Percentiles rank a stretch among this genome's conserved stretches.
phyloP scores from a whole-genome alignment of 1,140 invertebrate species.

The Piezodorus guildinii region DNA sequence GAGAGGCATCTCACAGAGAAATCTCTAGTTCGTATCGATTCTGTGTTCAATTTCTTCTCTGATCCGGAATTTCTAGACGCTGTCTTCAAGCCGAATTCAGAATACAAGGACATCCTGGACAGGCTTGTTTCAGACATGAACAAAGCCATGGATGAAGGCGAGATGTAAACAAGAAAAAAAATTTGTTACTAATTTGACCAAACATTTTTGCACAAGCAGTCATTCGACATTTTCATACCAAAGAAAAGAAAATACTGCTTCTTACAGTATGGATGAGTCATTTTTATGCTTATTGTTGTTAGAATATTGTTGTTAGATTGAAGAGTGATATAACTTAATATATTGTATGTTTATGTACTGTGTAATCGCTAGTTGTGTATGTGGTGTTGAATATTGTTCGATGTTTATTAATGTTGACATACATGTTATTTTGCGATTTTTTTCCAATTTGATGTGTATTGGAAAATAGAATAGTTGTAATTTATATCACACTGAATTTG shows the following conservation, averaged over 20 bases:
- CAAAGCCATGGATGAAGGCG: slow-evolving; percentile 67
- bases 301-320: slow-evolving; percentile 9
- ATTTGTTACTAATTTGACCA: background rate
- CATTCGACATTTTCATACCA: slow-evolving; percentile 12
- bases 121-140: slow-evolving; percentile 65
- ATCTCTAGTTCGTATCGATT: slow-evolving; percentile 65
- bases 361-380: background rate
- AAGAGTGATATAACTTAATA: slow-evolving; percentile 4
- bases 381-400: background rate
- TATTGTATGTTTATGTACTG: background rate
- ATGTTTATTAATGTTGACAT: background rate
- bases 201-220: slow-evolving; percentile 13
- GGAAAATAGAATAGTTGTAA: background rate
- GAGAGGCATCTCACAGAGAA: slow-evolving; percentile 76
- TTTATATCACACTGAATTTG: background rate
- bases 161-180: slow-evolving; percentile 21
- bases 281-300: slow-evolving; percentile 4
- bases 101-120: slow-evolving; percentile 52
- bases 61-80: slow-evolving; percentile 63
- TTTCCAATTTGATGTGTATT: background rate
- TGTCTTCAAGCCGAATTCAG: slow-evolving; percentile 57
- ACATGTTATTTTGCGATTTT: background rate
- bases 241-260: background rate
- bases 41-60: slow-evolving; percentile 69
- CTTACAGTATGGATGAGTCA: slow-evolving; percentile 1